Base-by-base conservation (phyloP, 2,113 vertebrate genomes). In the Phylloscopus whistleri region DNA sequence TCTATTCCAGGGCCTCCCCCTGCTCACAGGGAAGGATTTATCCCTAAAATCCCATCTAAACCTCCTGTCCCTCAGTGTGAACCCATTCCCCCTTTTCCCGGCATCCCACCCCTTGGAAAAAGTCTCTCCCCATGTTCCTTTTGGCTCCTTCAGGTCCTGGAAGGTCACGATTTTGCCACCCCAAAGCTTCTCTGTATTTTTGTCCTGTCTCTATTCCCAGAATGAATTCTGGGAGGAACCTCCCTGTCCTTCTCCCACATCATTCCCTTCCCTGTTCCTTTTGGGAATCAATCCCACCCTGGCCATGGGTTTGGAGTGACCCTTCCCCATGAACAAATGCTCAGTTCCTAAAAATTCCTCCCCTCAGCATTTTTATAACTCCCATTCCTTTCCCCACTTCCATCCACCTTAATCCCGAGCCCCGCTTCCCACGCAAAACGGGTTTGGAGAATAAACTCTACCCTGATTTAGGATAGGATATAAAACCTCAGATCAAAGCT, bases 271-370 rank as follows among this genome's bases (percentile, higher is more conserved):
- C 26, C 35, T 21, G 4, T 10, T 23, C 9, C 35, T 85, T 58
- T 73, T 13, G 51, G 26, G 26, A 67, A 30, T 10, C 41, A 24
- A 59, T 55, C 60, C 43, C 46, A 16, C 9, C 19, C 64, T 1
- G 1, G 13, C 7, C 66, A 13, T 1, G 1, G 1, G 15, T 64
- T 64, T 18, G 21, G 64, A 30, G 20, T 21, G 11, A 43, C 24
- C 22, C 16, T 3, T 28, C 39, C 15, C 67, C 23, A 5, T 1
- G 16, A 41, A 35, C 1, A 67, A 46, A 39, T 1, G 2, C 9
- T 18, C 23, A 30, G 3, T 73, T 59, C 82, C 53, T 46, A 53
- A 37, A 70, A 87, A 66, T 2, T 24, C 21, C 33, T 30, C 7
- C 43, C 39, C 16, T 21, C 18, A 11, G 3, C 11, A 2, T 9